Percentiles rank a stretch among this genome's conserved stretches.
Conservation (phyloP, 2,888 invertebrate genomes). For the Netelia inedita region DNA sequence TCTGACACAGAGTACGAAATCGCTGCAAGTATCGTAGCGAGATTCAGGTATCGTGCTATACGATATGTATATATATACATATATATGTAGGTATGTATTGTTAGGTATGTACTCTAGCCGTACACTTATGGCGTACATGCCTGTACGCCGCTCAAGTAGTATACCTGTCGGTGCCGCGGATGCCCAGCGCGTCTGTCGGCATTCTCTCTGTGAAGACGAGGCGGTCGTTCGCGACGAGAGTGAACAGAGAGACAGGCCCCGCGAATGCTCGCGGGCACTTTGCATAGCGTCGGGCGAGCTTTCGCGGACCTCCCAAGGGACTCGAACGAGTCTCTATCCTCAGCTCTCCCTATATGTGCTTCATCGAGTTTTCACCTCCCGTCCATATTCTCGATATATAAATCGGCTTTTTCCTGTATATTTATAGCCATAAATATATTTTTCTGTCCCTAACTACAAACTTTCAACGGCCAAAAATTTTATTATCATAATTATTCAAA, state of each 20-base stretch:
- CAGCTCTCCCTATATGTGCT: conserved; percentile 53
- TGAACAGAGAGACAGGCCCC: conserved; percentile 49
- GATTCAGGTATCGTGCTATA: conserved; percentile 30
- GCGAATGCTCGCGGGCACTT: conserved; percentile 77
- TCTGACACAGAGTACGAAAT: conserved; percentile 57
- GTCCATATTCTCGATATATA: not conserved
- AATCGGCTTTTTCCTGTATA: not conserved
- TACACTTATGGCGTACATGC: conserved; percentile 10
- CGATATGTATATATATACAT: conserved; percentile 29
- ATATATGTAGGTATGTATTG: conserved; percentile 4
- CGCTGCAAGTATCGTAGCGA: conserved; percentile 19
- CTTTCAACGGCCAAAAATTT: too few species aligned
- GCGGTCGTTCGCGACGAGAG: conserved; percentile 63
- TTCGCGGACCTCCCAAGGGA: conserved; percentile 79
- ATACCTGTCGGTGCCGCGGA: conserved; percentile 42
- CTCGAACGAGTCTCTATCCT: conserved; percentile 69
- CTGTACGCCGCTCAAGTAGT: conserved; percentile 2
- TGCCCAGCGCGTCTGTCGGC: conserved; percentile 65
- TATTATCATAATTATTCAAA: too few species aligned
- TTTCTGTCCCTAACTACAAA: not conserved
- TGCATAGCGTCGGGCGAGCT: conserved; percentile 79
- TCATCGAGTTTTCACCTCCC: conserved; percentile 16
- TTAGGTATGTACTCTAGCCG: conserved; percentile 11
- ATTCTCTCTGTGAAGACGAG: conserved; percentile 65
- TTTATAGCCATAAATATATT: not conserved